These are phyloP conservation scores for Eriosoma lanigerum DNA, from an alignment of 1,140 invertebrate species.

Conservation along the genomic window DNA sequence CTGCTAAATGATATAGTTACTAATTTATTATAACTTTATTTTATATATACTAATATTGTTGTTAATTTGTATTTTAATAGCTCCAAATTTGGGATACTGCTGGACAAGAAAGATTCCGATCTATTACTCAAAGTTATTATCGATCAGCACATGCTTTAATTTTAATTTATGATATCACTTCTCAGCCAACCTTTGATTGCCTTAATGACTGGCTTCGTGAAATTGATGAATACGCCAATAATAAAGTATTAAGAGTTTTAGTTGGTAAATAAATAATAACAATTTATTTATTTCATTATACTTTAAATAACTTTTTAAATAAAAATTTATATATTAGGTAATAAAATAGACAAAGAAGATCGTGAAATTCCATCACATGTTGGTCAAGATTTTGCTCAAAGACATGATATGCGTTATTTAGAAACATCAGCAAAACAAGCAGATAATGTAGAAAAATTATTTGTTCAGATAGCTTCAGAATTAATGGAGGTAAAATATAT, in stretches of 20 bases:
- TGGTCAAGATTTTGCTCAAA: constrained; percentile 93
- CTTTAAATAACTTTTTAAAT: not conserved
- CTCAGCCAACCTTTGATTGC: constrained; percentile 95
- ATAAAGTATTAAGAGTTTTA: constrained; percentile 89
- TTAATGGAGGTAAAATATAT: constrained; percentile 73
- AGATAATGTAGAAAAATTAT: constrained; percentile 94
- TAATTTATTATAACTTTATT: not conserved
- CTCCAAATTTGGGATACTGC: constrained; percentile 98
- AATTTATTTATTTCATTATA: constrained; percentile 29
- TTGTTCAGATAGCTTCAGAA: constrained; percentile 93
- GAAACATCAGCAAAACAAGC: constrained; percentile 98
- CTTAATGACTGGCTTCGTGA: constrained; percentile 92
- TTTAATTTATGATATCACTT: constrained; percentile 96
- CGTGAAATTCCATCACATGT: constrained; percentile 91
- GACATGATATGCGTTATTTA: constrained; percentile 95
- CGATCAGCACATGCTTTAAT: constrained; percentile 95
- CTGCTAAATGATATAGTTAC: too few species aligned
- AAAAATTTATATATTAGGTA: constrained; percentile 66
- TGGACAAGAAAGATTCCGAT: constrained; percentile 95
- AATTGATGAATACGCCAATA: constrained; percentile 95
- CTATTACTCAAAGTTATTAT: constrained; percentile 98
- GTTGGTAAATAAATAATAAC: constrained; percentile 67
- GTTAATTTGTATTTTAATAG: constrained; percentile 62
- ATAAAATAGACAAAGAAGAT: constrained; percentile 94
- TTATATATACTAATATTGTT: not conserved